phyloP scores from a whole-genome alignment of 2,888 invertebrate species.

The Coronaproctus castanopsis region DNA sequence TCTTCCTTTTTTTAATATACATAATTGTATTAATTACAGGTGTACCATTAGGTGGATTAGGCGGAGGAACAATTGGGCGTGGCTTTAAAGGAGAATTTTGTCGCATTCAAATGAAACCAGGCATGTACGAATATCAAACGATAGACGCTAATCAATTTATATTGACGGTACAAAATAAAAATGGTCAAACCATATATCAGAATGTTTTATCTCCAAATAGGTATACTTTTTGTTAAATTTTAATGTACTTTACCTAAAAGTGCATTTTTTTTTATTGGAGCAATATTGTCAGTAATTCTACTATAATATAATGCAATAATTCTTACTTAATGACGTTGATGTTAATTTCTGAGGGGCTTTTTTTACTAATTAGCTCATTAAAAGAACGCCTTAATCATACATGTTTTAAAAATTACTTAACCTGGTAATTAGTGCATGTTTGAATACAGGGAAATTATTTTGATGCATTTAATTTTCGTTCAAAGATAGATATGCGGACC shows the following conservation, averaged over 20 bases:
- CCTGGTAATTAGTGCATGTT: too few relatives aligned
- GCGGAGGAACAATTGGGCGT: slow-evolving; percentile 65
- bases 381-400: too few relatives aligned
- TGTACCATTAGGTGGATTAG: slow-evolving; percentile 64
- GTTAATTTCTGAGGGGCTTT: too few relatives aligned
- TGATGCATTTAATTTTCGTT: too few relatives aligned
- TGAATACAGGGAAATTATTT: too few relatives aligned
- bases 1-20: too few relatives aligned
- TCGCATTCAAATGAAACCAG: slow-evolving; percentile 71
- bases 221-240: slow-evolving; percentile 33
- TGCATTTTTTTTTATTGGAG: background rate
- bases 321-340: too few relatives aligned
- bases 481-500: too few relatives aligned
- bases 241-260: background rate
- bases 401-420: too few relatives aligned
- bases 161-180: slow-evolving; percentile 52
- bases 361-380: too few relatives aligned
- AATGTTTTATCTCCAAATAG: slow-evolving; percentile 53
- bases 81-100: slow-evolving; percentile 87
- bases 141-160: slow-evolving; percentile 78
- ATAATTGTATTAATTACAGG: slow-evolving; percentile 39
- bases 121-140: slow-evolving; percentile 65
- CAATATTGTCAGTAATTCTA: background rate
- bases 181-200: slow-evolving; percentile 49
- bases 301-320: too few relatives aligned